Base-by-base conservation (phyloP, 2,797 vertebrate species). In the Chiloscyllium punctatum region DNA sequence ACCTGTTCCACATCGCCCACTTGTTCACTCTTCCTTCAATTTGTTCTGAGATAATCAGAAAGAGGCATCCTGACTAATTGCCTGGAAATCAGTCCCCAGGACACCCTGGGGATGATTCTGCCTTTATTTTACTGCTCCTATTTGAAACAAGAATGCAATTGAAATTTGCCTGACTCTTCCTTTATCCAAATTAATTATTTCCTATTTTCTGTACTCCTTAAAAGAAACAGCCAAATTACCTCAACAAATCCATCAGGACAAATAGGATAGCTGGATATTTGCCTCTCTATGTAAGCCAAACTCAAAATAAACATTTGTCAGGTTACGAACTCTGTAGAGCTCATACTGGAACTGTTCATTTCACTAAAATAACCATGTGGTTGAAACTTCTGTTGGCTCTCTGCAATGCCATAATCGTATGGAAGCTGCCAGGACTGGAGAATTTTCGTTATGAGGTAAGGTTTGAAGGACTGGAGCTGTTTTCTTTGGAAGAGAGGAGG, bases 1-100 rank as follows among this genome's bases (percentile, higher is more conserved):
- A 95, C 48, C 94, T 95, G 71, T 77, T 95, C 94, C 13, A n/a
- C 53, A n/a, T 77, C 33, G 57, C 51, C 71, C 42, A 94, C 68
- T 72, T 48, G 37, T 95, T n/a, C 51, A 30, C 71, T 95, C 51
- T 51, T 33, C 69, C 71, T 95, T 94, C n/a, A 94, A 48, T 94
- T 69, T 95, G 94, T 77, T 72, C 23, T 48, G 30, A 53, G 27
- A 51, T 92, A 42, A 69, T 92, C 42, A 33, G 51, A 74, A 95
- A 74, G 42, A 51, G 37, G 48, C 11, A 57, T 77, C 71, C 18
- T 33, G 33, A 77, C 71, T 95, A 72, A 95, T n/a, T n/a, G 51
- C 42, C 42, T 77, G 69, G 30, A 95, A 95, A 95, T 30, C 69
- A n/a, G 48, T 69, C 53, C 30, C 13, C 13, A 95, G 7, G 16